A percentile compares a stretch with the other conserved stretches of the same genome.
phyloP scores from a whole-genome alignment of 2,113 vertebrate genomes.

The Actinemys pallida region DNA sequence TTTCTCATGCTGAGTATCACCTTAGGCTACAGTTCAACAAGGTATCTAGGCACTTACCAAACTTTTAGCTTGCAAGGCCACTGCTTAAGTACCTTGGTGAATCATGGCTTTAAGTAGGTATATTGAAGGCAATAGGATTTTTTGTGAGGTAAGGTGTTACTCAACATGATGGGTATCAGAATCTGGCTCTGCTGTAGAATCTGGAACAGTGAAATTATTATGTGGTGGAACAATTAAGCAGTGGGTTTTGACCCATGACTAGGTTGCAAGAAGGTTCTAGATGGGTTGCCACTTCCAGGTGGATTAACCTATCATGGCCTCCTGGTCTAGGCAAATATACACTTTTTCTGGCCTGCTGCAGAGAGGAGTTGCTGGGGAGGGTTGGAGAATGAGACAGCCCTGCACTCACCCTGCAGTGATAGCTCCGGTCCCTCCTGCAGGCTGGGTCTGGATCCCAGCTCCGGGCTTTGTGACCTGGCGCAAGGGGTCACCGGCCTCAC shows the following conservation, averaged over 20 bases:
- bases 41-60: neutral
- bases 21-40: neutral
- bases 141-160: constrained; percentile 1
- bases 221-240: neutral
- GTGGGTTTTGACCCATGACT: neutral
- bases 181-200: neutral
- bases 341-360: neutral
- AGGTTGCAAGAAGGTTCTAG: neutral
- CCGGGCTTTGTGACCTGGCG: neutral
- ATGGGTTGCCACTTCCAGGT: neutral
- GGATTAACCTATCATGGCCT: no score
- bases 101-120: neutral
- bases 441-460: no score
- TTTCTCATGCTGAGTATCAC: neutral
- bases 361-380: neutral
- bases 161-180: constrained; percentile 3
- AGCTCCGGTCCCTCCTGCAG: neutral
- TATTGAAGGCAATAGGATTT: neutral
- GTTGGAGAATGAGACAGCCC: neutral
- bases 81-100: neutral
- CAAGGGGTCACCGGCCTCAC: neutral
- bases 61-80: constrained; percentile 1
- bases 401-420: no score
- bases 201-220: neutral
- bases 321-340: neutral